phyloP scores from a whole-genome alignment of 2,797 vertebrate genomes.

The Gymnocypris eckloni region DNA sequence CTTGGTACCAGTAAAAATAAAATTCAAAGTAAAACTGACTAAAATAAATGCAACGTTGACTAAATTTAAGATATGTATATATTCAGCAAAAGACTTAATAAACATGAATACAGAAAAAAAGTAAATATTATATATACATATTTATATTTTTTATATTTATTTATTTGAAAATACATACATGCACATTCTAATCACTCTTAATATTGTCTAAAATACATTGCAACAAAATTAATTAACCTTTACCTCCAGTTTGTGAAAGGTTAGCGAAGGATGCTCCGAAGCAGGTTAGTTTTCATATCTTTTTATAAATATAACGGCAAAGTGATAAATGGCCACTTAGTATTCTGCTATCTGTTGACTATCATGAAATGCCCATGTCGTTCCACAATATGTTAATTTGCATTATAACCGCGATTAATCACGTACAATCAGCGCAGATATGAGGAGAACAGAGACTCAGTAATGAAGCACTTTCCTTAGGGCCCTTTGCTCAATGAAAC shows the following conservation, averaged over 20 bases:
- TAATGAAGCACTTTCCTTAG: constrained; percentile 54
- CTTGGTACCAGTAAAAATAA: no score
- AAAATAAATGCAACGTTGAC: no score
- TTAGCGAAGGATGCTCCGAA: background rate
- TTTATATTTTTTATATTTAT: no score
- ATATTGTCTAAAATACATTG: background rate
- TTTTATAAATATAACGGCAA: background rate
- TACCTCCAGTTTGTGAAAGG: background rate
- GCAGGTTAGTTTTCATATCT: background rate
- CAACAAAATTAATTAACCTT: background rate
- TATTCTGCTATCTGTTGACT: constrained; percentile 17
- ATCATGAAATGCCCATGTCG: constrained; percentile 9
- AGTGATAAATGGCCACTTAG: background rate
- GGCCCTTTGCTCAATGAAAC: constrained; percentile 57
- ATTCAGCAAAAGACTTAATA: no score
- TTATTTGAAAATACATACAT: no score
- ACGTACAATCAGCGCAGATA: constrained; percentile 49
- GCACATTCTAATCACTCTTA: background rate
- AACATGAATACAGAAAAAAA: no score
- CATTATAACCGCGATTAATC: constrained; percentile 40
- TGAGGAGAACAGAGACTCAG: constrained; percentile 29
- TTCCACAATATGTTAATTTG: constrained; percentile 45
- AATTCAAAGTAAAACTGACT: no score
- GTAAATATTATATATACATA: no score
- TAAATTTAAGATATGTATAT: no score